Percentiles rank a stretch among this genome's conserved stretches.
These are phyloP conservation scores for Calephelis nemesis DNA, from an alignment of 1,140 invertebrate genomes.

Conservation along the genomic window DNA sequence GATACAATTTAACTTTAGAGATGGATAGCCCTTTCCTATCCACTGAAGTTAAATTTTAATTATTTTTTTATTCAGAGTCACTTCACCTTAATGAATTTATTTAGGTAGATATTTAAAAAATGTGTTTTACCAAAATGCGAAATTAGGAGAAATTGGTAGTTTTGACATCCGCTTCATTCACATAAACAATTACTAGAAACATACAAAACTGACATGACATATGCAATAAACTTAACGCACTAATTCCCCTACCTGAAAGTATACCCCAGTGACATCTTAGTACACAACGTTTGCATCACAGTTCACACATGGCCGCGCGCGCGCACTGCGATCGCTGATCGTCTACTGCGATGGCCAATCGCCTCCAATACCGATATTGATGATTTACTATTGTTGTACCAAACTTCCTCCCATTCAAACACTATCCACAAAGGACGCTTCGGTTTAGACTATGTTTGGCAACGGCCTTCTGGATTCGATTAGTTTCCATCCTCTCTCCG, in stretches of 20 bases:
- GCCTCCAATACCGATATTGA: constrained; percentile 20
- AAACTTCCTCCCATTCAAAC: constrained; percentile 43
- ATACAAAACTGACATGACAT: neutral
- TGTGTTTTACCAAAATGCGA: no score
- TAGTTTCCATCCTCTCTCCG: constrained; percentile 40
- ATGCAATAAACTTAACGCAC: constrained; percentile 29
- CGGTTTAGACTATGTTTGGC: neutral
- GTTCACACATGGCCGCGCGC: constrained; percentile 42
- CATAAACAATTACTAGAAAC: no score
- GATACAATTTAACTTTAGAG: no score
- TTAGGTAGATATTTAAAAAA: no score
- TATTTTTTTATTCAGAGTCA: no score
- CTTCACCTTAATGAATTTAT: no score
- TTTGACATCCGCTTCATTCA: no score
- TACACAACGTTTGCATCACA: constrained; percentile 32
- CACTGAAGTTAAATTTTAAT: no score
- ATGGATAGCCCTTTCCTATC: no score
- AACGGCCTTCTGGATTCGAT: constrained; percentile 25
- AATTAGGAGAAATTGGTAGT: no score
- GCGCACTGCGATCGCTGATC: constrained; percentile 33
- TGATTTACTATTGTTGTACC: constrained; percentile 28
- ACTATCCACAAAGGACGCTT: constrained; percentile 21
- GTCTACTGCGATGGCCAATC: constrained; percentile 33
- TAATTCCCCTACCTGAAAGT: constrained; percentile 47
- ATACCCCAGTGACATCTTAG: constrained; percentile 50